Base-by-base conservation (phyloP, 2,888 invertebrate genomes). In the Aphodius sticticus region DNA sequence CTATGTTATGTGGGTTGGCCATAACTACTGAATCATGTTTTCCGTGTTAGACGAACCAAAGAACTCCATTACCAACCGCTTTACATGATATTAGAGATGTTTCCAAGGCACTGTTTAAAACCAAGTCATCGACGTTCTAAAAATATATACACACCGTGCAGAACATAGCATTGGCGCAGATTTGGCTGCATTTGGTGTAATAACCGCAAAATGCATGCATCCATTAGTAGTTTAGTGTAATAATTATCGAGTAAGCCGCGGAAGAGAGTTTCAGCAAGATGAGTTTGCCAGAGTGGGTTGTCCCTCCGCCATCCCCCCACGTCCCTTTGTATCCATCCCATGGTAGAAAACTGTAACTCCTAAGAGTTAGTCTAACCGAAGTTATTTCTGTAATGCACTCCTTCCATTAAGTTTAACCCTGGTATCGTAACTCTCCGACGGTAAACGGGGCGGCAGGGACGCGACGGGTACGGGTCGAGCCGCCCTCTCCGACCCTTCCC, bases 331-430 rank as follows among this genome's bases (percentile, higher is more conserved):
- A 16, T 70, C 70, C 70, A 16, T 26, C 70, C 70, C 26, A 70
- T 70, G 70, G 70, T 70, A 76, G 80, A 80, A 80, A 80, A 78
- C 76, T 72, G 80, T 80, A 80, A 80, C 81, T 80, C 75, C 80
- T 78, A 76, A 84, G 70, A 86, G 84, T 86, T 84, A 84, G 85
- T 85, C 85, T 86, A 86, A 86, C 87, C 87, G 85, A 87, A 87
- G 87, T 88, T 88, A 88, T 88, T 88, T 86, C 85, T 85, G 87
- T 88, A 88, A 88, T 88, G 88, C 87, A 88, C 87, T 87, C 85
- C 86, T 85, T 85, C 86, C 86, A 86, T 86, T 86, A 86, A 85
- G 84, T 84, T 84, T 82, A 83, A 83, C 82, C 83, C 82, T 81
- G 80, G 79, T 83, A 83, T 84, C 84, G 85, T 85, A 85, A 85